phyloP scores from a whole-genome alignment of 2,113 vertebrate genomes.

The Parus major region DNA sequence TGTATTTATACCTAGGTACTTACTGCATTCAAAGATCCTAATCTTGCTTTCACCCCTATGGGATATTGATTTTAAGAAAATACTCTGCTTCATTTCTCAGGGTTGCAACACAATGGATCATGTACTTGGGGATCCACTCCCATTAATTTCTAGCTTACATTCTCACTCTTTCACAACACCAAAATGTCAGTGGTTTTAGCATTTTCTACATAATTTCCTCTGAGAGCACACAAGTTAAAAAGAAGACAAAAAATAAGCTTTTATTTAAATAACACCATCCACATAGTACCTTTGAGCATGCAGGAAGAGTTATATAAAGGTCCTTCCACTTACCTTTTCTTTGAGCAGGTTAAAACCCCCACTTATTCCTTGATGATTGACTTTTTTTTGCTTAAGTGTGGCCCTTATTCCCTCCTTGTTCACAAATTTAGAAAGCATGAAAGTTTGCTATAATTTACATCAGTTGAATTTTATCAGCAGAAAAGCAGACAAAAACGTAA shows the following conservation, averaged over 20 bases:
- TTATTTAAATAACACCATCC: not conserved
- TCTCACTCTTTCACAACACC: not conserved
- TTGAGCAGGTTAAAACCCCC: not conserved
- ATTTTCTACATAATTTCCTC: not conserved
- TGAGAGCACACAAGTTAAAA: not conserved
- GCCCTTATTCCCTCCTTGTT: not conserved
- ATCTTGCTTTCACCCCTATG: not conserved
- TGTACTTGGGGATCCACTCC: not conserved
- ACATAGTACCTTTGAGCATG: not conserved
- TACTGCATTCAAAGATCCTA: not conserved
- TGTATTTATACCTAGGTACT: not conserved
- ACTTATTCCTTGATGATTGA: not conserved
- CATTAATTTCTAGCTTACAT: conserved; percentile 9
- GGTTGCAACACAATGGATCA: not conserved
- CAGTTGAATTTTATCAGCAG: conserved; percentile 6
- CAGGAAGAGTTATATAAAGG: not conserved
- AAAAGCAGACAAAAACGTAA: conserved; percentile 10
- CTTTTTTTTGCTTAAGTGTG: not conserved
- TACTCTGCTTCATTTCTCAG: not conserved
- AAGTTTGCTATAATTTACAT: not conserved
- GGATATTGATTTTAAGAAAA: not conserved
- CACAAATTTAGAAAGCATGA: not conserved
- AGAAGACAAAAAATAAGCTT: not conserved
- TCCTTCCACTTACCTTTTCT: not conserved
- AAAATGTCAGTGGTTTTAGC: conserved; percentile 29